Percentiles rank a stretch among this genome's conserved stretches.
Evolutionary conservation across 2,113 vertebrate species (phyloP).

Genomic region (Cichladusa arquata): DNA sequence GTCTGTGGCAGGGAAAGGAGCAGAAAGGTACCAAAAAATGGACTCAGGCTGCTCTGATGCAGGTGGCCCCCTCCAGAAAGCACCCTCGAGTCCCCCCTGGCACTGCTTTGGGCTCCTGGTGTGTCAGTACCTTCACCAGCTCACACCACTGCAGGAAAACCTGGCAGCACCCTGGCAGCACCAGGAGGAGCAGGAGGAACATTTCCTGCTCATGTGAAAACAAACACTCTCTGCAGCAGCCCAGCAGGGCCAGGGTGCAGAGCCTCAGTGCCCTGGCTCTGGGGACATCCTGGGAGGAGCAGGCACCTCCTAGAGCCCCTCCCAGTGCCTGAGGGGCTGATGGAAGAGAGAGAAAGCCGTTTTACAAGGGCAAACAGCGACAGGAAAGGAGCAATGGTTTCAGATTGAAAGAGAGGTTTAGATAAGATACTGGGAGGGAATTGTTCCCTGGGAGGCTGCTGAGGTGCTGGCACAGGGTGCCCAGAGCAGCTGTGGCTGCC

Average conservation of each 20-base stretch:
- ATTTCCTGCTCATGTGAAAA: neutral
- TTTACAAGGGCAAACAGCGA: neutral
- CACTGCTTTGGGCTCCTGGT: too few species aligned
- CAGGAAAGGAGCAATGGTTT: neutral
- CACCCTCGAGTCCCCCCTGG: neutral
- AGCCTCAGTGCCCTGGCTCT: neutral
- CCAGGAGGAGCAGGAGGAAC: neutral
- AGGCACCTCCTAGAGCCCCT: neutral
- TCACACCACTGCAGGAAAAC: neutral
- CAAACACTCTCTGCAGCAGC: neutral
- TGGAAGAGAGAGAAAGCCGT: neutral
- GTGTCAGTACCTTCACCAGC: too few species aligned
- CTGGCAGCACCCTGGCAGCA: neutral
- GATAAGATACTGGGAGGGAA: neutral
- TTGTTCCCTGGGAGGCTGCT: rapidly evolving
- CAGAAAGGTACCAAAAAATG: neutral
- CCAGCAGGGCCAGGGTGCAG: neutral
- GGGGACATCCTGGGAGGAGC: neutral
- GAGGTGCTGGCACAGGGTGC: neutral
- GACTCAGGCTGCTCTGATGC: neutral
- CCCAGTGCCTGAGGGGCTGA: neutral
- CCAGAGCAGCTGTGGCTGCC: neutral
- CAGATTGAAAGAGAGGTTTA: neutral
- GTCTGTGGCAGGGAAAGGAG: neutral
- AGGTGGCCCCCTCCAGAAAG: neutral